Evolutionary conservation across 1,140 invertebrate genomes (phyloP).

Genomic region (Drosophila azteca): DNA sequence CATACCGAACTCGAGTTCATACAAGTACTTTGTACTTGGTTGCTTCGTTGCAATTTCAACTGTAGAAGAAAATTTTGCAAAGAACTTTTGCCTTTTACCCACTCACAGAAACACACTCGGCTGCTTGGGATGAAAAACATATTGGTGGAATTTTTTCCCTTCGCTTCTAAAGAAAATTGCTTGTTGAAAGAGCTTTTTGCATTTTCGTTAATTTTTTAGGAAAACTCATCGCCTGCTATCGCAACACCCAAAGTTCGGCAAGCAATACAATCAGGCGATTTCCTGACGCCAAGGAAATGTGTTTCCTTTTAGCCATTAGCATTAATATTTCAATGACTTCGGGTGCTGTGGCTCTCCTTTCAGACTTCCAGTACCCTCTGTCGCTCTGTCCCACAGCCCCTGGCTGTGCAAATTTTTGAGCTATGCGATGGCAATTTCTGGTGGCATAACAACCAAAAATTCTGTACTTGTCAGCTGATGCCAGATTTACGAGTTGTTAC

Average conservation of each 20-base stretch:
- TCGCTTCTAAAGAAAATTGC: no score
- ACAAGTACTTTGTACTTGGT: no score
- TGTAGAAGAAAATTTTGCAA: no score
- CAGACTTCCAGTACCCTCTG: neutral
- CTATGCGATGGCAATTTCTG: slow-evolving; percentile 45
- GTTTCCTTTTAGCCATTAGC: slow-evolving; percentile 69
- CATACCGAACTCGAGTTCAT: no score
- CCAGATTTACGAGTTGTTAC: slow-evolving; percentile 79
- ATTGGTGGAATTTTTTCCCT: no score
- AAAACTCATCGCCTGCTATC: slow-evolving; percentile 51
- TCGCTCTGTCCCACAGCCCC: neutral
- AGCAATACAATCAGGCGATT: slow-evolving; percentile 69
- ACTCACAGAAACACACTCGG: no score
- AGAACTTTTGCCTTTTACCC: slow-evolving; percentile 2
- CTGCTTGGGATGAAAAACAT: no score
- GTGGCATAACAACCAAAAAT: slow-evolving; percentile 53
- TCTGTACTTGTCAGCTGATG: slow-evolving; percentile 66
- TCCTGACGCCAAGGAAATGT: slow-evolving; percentile 60
- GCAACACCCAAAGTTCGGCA: slow-evolving; percentile 41
- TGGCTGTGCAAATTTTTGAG: no score
- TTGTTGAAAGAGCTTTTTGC: slow-evolving; percentile 49
- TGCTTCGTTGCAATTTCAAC: no score
- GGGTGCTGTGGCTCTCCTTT: slow-evolving; percentile 17
- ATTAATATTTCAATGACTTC: slow-evolving; percentile 76
- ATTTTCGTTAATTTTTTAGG: slow-evolving; percentile 69